Conservation (phyloP, 2,888 invertebrate genomes). For the Phyllotreta striolata region DNA sequence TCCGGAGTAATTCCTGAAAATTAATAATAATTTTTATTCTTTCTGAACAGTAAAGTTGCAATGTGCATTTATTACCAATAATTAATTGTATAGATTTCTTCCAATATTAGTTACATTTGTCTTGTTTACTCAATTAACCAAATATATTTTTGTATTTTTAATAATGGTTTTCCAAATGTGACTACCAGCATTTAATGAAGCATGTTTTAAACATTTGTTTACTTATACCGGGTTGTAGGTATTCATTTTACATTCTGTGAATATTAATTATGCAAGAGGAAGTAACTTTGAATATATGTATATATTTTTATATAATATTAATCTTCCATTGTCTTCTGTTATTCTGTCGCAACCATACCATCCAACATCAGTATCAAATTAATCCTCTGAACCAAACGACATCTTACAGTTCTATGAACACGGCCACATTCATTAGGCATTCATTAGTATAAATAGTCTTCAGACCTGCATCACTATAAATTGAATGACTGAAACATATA, state of each 20-base stretch:
- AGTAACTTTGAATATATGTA: neutral
- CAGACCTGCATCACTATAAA: conserved; percentile 20
- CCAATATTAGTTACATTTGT: no score
- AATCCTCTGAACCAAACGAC: conserved; percentile 20
- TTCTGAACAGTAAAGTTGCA: no score
- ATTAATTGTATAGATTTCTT: no score
- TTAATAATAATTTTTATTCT: no score
- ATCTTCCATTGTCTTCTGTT: conserved; percentile 13
- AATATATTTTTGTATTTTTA: no score
- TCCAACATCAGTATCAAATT: conserved; percentile 9
- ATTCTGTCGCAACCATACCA: conserved; percentile 1
- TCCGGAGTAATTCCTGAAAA: no score
- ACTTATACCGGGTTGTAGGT: neutral
- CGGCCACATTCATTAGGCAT: conserved; percentile 22
- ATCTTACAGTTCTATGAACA: conserved; percentile 25
- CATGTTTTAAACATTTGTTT: no score
- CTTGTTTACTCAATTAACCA: no score
- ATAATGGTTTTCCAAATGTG: no score
- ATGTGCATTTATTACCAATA: no score
- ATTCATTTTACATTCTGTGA: neutral
- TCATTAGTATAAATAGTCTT: conserved; percentile 26
- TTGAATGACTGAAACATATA: conserved; percentile 18
- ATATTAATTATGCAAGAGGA: conserved; percentile 6
- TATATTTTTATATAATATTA: conserved; percentile 10
- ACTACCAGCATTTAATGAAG: no score